Evolutionary conservation across 1,140 invertebrate species (phyloP), one percentile per base, ranked within the genome.

Genomic region (Drosophila prosaltans): DNA sequence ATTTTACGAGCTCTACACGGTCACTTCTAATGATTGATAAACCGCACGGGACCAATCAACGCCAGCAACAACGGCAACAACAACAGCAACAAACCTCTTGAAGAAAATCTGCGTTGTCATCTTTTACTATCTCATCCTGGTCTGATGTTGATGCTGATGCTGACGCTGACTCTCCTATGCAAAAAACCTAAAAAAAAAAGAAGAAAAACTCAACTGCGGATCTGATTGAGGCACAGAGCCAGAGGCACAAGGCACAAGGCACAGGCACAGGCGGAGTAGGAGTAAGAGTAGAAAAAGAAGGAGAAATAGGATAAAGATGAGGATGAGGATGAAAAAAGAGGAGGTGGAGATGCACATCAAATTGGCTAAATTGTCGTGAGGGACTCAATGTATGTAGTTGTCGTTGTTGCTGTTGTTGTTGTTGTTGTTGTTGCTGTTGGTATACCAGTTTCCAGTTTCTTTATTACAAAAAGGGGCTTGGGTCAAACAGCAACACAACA

Each of bases 401-500:
- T 9, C 16, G 45, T 51, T 51, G 45, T 51, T 26, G 45, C 24
- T 63, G 58, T 51, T 54, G 70, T 74, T 76, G 74, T 32, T 63
- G 58, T 51, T 54, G 70, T 74, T 76, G 74, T 32, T 59, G 21
- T 70, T 72, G 73, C 74, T 83, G 81, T 86, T 86, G 75, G 69
- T 82, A 82, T 88, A 88, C 83, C 83, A 86, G 83, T 86, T 86
- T 82, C 83, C 83, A 86, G 83, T 86, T 86, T 82, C 83, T 86
- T 86, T 82, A 82, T 80, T 88, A 74, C 76, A 88, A 86, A 86
- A 86, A 78, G 83, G 84, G 84, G 80, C 83, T 86, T 88, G 83
- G 83, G 83, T 86, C 83, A 86, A 86, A 77, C 81, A 80, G 76
- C 72, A 69, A 78, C 75, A 79, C 75, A 79, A 69, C 83, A 72